These are phyloP conservation scores for Drosophila kambysellisi DNA, from an alignment of 2,888 invertebrate species.

Conservation along the genomic window DNA sequence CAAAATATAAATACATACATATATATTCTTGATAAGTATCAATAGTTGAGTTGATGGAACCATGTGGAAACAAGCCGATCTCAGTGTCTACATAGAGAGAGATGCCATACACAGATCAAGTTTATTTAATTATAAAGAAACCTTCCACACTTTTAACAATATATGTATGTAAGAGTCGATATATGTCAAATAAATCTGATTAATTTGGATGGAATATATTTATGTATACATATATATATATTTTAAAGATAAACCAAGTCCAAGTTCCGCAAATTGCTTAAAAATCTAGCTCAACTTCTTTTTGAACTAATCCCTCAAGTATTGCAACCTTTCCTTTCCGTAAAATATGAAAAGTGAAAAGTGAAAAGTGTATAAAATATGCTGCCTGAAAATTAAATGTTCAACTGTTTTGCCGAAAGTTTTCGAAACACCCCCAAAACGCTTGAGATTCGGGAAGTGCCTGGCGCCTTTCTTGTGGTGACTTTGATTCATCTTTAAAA, in stretches of 20 bases:
- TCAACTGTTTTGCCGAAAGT: slow-evolving; percentile 37
- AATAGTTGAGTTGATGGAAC: neutral
- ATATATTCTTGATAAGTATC: neutral
- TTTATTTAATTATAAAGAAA: too few relatives aligned
- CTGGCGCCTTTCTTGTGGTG: slow-evolving; percentile 70
- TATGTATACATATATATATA: neutral
- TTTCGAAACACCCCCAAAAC: slow-evolving; percentile 30
- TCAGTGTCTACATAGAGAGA: too few relatives aligned
- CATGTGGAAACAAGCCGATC: neutral
- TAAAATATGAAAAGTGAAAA: slow-evolving; percentile 11
- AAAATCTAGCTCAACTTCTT: neutral
- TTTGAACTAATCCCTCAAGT: neutral
- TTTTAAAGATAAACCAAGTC: neutral
- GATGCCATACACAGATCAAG: too few relatives aligned
- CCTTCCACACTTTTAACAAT: too few relatives aligned
- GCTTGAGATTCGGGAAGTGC: slow-evolving; percentile 28
- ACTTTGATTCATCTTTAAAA: slow-evolving; percentile 16
- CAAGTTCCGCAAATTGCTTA: neutral
- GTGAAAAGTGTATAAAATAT: slow-evolving; percentile 9
- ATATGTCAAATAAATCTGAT: too few relatives aligned
- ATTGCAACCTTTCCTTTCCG: neutral
- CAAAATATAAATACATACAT: neutral
- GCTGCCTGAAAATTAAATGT: slow-evolving; percentile 48
- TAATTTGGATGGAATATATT: neutral
- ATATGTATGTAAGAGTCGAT: too few relatives aligned